Conservation (phyloP, 2,888 invertebrate genomes). For the Nephrotoma appendiculata region DNA sequence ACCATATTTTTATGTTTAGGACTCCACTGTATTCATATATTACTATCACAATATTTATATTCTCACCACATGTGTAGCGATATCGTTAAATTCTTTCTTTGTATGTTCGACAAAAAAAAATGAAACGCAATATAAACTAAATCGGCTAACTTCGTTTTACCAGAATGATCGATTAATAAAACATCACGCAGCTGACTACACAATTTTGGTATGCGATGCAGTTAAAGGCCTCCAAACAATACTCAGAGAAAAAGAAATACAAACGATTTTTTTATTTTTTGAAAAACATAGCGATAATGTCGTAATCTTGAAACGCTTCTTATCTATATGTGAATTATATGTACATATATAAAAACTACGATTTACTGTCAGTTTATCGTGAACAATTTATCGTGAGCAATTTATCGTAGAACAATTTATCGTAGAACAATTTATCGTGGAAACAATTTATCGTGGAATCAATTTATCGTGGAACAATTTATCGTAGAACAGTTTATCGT, state of each 20-base stretch:
- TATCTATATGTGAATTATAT: not conserved
- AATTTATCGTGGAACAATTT: too few species aligned
- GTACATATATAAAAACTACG: too few species aligned
- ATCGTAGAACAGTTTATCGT: too few species aligned
- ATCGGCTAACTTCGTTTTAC: not conserved
- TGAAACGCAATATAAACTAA: not conserved
- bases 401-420: too few species aligned
- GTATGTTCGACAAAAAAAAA: not conserved
- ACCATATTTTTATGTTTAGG: too few species aligned
- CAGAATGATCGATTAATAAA: not conserved
- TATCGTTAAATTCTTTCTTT: not conserved
- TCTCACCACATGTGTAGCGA: not conserved
- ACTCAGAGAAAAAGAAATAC: not conserved
- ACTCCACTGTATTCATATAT: too few species aligned
- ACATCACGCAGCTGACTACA: not conserved
- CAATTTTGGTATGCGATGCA: not conserved
- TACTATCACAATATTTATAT: too few species aligned
- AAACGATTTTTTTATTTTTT: not conserved
- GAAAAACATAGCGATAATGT: not conserved
- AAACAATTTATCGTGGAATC: too few species aligned
- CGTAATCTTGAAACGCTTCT: not conserved
- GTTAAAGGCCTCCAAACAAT: not conserved
- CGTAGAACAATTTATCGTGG: too few species aligned
- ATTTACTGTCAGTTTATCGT: too few species aligned
- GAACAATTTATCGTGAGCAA: too few species aligned